Conservation (phyloP, 1,140 invertebrate species). For the Drosophila takahashii region DNA sequence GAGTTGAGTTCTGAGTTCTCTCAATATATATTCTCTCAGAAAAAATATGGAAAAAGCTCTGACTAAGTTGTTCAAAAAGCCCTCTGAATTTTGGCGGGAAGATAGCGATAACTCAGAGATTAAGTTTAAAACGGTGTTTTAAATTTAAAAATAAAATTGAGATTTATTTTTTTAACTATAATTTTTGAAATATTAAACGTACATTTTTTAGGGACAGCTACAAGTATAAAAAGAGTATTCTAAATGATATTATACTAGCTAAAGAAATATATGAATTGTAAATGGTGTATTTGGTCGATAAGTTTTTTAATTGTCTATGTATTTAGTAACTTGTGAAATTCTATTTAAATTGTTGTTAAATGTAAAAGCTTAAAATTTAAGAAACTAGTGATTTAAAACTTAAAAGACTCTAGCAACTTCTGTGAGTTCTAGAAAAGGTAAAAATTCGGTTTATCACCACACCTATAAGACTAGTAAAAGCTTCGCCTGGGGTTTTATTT, state of each 20-base stretch:
- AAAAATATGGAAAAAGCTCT: slow-evolving; percentile 39
- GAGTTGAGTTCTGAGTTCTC: background rate
- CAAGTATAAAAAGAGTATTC: too few relatives aligned
- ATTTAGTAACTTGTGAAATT: background rate
- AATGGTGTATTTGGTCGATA: too few relatives aligned
- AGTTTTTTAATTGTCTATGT: too few relatives aligned
- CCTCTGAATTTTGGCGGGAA: background rate
- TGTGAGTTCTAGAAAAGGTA: background rate
- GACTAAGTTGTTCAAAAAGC: slow-evolving; percentile 28
- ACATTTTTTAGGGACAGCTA: too few relatives aligned
- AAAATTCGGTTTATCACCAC: background rate
- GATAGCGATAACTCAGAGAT: background rate
- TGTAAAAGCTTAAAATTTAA: background rate
- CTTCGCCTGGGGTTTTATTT: slow-evolving; percentile 16
- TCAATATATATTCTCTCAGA: too few relatives aligned
- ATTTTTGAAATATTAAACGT: too few relatives aligned
- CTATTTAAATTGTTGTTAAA: background rate
- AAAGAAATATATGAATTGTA: too few relatives aligned
- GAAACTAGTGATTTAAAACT: background rate
- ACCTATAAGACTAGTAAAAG: slow-evolving; percentile 11
- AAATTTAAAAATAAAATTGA: background rate
- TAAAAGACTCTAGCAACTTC: background rate
- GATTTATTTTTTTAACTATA: too few relatives aligned
- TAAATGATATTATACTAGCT: too few relatives aligned
- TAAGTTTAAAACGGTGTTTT: slow-evolving; percentile 4